Evolutionary conservation across 2,888 invertebrate species (phyloP), one percentile per base, ranked within the genome.

Genomic region (Lutraria lutraria): DNA sequence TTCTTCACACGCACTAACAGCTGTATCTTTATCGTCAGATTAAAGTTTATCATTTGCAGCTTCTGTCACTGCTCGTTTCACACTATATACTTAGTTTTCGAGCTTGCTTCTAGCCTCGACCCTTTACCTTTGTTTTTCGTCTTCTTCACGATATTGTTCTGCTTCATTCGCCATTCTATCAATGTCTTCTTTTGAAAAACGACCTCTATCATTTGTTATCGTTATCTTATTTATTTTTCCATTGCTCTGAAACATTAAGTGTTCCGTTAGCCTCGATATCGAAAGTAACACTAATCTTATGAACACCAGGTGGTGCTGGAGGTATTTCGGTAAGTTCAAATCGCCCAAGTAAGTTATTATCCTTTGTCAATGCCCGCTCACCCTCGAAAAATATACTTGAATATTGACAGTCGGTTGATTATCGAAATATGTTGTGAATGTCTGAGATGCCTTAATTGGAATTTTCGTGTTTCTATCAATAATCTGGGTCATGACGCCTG

Each of bases 331-430:
- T 93, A 85, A 96, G 92, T 72, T 96, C 95, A 89, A 96, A 96
- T 29, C 87, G 90, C 21, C 96, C 96, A 10, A 96, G 92, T 31
- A 92, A 88, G 89, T 99, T 98, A 97, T 99, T 99, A 96, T 99
- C 99, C 96, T 98, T 98, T 94, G 99, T 99, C 99, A 99, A 98
- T 85, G 98, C 98, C 94, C 99, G 98, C 97, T 99, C 99, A 89
- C 98, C 99, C 97, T 99, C 99, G 96, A 98, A 99, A n/a, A n/a
- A n/a, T n/a, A n/a, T 0, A 99, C 99, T 83, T 95, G 95, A 43
- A 95, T 95, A 81, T 89, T 89, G 25, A 96, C 95, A 12, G 92
- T 94, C 10, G 95, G 94, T 96, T 99, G 99, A 95, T 99, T 99
- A 96, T 99, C 99, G 52, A 98, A 97, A 96, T 98, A 99, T 0